phyloP scores from a whole-genome alignment of 2,888 invertebrate species.

The Apocheima hispidaria region DNA sequence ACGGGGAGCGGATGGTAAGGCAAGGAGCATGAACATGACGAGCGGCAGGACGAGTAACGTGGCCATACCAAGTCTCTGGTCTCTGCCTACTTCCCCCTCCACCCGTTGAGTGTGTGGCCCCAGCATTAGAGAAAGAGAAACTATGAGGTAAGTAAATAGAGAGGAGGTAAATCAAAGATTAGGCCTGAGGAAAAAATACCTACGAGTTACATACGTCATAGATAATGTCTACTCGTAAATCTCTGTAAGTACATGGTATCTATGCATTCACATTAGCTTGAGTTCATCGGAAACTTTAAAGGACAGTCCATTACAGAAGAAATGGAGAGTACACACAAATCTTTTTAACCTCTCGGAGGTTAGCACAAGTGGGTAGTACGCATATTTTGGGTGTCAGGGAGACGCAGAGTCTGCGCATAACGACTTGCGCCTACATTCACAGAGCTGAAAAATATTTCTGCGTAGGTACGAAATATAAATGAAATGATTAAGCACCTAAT shows the following conservation, averaged over 20 bases:
- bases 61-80: too few species aligned
- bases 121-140: neutral
- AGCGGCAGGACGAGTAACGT: too few species aligned
- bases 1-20: too few species aligned
- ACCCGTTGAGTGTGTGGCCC: too few species aligned
- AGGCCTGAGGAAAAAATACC: slow-evolving; percentile 43
- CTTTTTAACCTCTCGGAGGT: too few species aligned
- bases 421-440: too few species aligned
- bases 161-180: slow-evolving; percentile 7
- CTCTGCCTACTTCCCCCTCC: too few species aligned
- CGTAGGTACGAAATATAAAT: neutral
- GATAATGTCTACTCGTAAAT: slow-evolving; percentile 59
- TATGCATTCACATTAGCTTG: slow-evolving; percentile 12
- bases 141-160: neutral
- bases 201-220: neutral
- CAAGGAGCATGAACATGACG: too few species aligned
- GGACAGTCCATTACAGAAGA: slow-evolving; percentile 6
- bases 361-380: too few species aligned
- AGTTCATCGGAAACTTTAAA: slow-evolving; percentile 42
- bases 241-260: slow-evolving; percentile 40
- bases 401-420: too few species aligned
- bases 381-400: too few species aligned
- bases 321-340: neutral
- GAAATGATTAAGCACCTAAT: neutral
- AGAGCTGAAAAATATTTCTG: too few species aligned